Base-by-base conservation (phyloP, 1,140 invertebrate species). In the Notospermus geniculatus region DNA sequence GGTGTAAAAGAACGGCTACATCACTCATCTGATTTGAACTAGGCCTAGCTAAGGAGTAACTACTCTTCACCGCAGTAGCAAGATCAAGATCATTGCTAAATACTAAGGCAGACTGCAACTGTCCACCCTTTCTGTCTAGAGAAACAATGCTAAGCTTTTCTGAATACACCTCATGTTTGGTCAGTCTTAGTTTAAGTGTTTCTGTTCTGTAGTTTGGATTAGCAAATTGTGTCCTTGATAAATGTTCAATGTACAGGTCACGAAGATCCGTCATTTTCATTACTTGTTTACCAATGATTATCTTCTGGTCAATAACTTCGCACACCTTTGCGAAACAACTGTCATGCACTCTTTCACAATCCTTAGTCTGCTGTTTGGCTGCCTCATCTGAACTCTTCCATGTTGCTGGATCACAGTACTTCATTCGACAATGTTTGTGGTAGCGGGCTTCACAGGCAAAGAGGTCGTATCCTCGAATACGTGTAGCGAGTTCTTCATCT, bases 261-360 rank as follows among this genome's bases (percentile, higher is more conserved):
- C 23, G 7, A 13, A 22, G 54, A 9, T 55, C 23, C 5, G 19
- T 55, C 19, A 55, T 25, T 55, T n/a, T 25, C 29, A 55, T n/a
- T 55, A 29, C 27, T 28, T 27, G 7, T n/a, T 55, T 5, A 7
- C 29, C 17, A 25, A 55, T 25, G 22, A 55, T 25, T 25, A 29
- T n/a, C 17, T n/a, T n/a, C 54, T 25, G 28, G 25, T 55, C 54
- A 55, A 29, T 29, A 55, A 55, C 54, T n/a, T 55, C 28, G n/a
- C 54, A 55, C 2, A 55, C 25, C 19, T 29, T n/a, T 27, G 22
- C 2, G 17, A 55, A 55, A 25, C n/a, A 25, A 7, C 2, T 9
- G 7, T 36, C 32, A 36, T 36, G 32, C 4, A 15, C 15, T 36
- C 32, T 36, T 36, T 36, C 32, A 36, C 32, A 15, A 15, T 36